These are phyloP conservation scores for Ceratosolen fusciceps DNA, from an alignment of 1,140 invertebrate species.

Conservation along the genomic window DNA sequence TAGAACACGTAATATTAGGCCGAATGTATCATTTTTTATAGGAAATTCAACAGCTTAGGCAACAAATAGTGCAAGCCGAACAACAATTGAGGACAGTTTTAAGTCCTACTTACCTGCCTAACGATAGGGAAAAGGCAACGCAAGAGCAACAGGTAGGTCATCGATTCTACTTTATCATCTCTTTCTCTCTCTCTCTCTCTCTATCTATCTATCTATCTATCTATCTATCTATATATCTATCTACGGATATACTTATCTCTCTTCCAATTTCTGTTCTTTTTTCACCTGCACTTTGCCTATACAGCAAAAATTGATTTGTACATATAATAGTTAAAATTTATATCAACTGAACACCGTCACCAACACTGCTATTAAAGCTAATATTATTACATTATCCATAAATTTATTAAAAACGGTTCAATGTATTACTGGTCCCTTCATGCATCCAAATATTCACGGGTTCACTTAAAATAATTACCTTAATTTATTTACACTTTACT, in stretches of 20 bases:
- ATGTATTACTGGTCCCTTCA: no score
- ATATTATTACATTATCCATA: neutral
- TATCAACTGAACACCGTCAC: constrained; percentile 68
- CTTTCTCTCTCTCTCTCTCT: constrained; percentile 29
- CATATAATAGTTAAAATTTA: constrained; percentile 62
- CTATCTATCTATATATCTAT: constrained; percentile 14
- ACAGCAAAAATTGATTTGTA: constrained; percentile 61
- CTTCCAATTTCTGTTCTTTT: neutral
- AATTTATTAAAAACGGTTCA: no score
- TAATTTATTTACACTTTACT: no score
- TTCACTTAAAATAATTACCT: no score
- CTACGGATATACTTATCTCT: no score
- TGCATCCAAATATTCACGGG: no score
- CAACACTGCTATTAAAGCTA: constrained; percentile 47
- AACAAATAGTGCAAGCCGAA: constrained; percentile 87
- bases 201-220: constrained; percentile 11
- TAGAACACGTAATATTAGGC: neutral
- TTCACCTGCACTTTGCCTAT: constrained; percentile 63
- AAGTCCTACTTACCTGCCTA: constrained; percentile 85
- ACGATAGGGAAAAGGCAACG: constrained; percentile 86
- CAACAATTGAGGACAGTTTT: constrained; percentile 86
- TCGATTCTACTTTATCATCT: constrained; percentile 37
- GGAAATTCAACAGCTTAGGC: constrained; percentile 87
- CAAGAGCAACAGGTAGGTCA: constrained; percentile 92
- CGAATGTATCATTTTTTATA: constrained; percentile 64